Conservation (phyloP, 2,888 invertebrate genomes). For the Cynaeus angustus region DNA sequence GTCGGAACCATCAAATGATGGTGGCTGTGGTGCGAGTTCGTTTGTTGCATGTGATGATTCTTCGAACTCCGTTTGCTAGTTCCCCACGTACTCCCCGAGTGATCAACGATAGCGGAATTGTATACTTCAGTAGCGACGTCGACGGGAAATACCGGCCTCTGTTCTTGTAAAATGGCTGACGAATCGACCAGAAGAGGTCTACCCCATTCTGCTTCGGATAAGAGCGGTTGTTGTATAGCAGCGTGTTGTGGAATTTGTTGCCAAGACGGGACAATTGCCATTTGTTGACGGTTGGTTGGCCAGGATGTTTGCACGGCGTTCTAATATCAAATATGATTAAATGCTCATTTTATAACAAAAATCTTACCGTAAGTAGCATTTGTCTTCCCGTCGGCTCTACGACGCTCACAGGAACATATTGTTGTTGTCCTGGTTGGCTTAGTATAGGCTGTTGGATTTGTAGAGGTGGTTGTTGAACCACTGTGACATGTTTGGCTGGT, state of each 20-base stretch:
- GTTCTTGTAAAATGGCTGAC: constrained; percentile 81
- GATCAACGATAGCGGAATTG: constrained; percentile 74
- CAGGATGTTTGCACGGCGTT: constrained; percentile 83
- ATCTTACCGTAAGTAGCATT: constrained; percentile 81
- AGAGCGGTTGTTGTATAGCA: constrained; percentile 76
- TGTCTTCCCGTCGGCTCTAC: constrained; percentile 89
- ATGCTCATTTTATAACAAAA: not conserved
- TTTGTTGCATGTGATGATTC: constrained; percentile 78
- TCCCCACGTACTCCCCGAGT: constrained; percentile 69
- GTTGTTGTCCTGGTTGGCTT: constrained; percentile 89
- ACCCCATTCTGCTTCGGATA: constrained; percentile 80
- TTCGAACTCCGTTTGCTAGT: constrained; percentile 73
- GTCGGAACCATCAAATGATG: constrained; percentile 69
- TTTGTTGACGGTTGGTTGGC: constrained; percentile 82
- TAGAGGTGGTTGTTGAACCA: constrained; percentile 79
- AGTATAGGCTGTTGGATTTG: constrained; percentile 87
- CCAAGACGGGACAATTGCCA: constrained; percentile 90
- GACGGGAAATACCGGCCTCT: constrained; percentile 78
- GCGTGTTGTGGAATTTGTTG: constrained; percentile 81
- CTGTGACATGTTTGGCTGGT: constrained; percentile 82
- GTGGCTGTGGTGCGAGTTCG: constrained; percentile 72
- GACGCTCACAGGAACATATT: constrained; percentile 95
- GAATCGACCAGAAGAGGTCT: constrained; percentile 86
- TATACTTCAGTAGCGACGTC: constrained; percentile 75
- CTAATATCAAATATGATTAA: constrained; percentile 52